These are phyloP conservation scores for Python bivittatus DNA, from an alignment of 2,113 vertebrate species.

Conservation along the genomic window DNA sequence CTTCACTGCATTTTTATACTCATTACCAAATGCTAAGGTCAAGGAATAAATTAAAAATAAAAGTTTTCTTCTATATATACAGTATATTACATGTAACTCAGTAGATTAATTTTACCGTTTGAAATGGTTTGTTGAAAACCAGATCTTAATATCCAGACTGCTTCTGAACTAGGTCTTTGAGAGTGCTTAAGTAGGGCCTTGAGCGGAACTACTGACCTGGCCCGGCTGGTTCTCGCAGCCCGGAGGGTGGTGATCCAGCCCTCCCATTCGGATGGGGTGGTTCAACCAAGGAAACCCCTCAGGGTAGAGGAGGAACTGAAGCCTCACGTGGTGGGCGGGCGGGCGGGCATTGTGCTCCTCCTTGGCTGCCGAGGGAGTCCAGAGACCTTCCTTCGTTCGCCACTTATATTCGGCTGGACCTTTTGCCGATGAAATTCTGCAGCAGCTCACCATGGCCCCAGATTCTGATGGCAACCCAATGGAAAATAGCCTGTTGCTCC, in stretches of 20 bases:
- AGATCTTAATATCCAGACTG: not conserved
- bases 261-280: no score
- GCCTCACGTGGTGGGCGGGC: no score
- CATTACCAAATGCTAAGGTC: slow-evolving; percentile 43
- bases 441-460: not conserved
- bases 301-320: no score
- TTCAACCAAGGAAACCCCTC: no score
- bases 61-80: slow-evolving; percentile 25
- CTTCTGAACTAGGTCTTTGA: not conserved
- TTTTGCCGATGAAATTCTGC: not conserved
- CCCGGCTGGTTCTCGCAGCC: no score
- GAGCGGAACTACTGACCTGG: not conserved
- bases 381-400: no score
- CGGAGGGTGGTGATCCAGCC: no score
- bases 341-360: no score
- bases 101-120: slow-evolving; percentile 22
- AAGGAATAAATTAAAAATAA: slow-evolving; percentile 43
- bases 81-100: slow-evolving; percentile 14
- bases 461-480: not conserved
- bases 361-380: no score
- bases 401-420: no score
- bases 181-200: not conserved
- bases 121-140: not conserved
- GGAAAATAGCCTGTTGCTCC: not conserved
- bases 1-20: slow-evolving; percentile 59